phyloP scores from a whole-genome alignment of 1,140 invertebrate species.

The Lepidostoma basale region DNA sequence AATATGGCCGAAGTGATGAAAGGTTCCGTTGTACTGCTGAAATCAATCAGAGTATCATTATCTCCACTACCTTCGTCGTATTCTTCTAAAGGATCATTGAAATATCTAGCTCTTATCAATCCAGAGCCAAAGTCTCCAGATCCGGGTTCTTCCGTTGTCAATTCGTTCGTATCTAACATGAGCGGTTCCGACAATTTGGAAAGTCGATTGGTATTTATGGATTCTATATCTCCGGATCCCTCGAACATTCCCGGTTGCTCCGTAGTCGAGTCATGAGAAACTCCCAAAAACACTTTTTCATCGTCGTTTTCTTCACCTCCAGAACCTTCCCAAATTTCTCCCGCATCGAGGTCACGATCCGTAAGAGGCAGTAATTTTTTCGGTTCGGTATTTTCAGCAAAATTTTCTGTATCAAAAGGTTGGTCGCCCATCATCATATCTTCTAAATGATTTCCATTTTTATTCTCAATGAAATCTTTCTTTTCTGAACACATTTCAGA shows the following conservation, averaged over 20 bases:
- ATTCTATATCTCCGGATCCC: constrained; percentile 31
- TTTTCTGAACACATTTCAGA: constrained; percentile 57
- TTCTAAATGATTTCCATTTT: constrained; percentile 49
- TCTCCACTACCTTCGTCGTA: constrained; percentile 31
- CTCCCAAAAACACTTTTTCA: constrained; percentile 41
- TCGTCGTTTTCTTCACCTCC: constrained; percentile 53
- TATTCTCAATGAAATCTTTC: constrained; percentile 49
- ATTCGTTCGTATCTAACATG: background rate
- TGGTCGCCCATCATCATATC: constrained; percentile 68
- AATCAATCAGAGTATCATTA: background rate
- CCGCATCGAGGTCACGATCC: constrained; percentile 54
- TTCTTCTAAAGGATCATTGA: constrained; percentile 3
- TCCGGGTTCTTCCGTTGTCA: constrained; percentile 52
- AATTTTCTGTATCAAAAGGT: constrained; percentile 53
- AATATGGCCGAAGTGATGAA: constrained; percentile 40
- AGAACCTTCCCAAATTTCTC: constrained; percentile 51
- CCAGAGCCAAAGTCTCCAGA: constrained; percentile 48
- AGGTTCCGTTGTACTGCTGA: constrained; percentile 26
- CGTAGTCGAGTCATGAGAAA: background rate
- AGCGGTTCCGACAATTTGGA: background rate
- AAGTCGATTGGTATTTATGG: background rate
- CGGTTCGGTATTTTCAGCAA: constrained; percentile 53
- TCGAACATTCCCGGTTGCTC: constrained; percentile 19
- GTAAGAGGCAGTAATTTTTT: constrained; percentile 54
- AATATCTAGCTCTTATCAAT: background rate